A percentile compares a stretch with the other conserved stretches of the same genome.
These are phyloP conservation scores for Tricholauxania praeusta DNA, from an alignment of 2,888 invertebrate species.

Conservation along the genomic window DNA sequence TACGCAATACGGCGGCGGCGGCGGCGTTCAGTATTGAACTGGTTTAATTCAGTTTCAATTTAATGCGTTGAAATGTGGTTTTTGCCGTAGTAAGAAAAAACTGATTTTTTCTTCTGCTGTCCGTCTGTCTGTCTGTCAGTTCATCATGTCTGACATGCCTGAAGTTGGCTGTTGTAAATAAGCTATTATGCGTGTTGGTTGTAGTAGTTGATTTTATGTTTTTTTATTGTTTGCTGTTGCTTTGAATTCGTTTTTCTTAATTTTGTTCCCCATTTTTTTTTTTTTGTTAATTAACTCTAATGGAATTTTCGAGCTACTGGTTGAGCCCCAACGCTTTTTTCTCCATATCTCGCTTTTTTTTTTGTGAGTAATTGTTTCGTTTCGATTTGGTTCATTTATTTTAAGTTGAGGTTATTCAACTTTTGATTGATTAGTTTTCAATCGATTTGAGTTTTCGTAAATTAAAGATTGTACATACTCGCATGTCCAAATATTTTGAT, in stretches of 20 bases:
- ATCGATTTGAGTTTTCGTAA: not conserved
- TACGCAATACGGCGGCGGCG: not conserved
- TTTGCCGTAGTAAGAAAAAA: not conserved
- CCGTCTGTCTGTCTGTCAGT: conserved; percentile 8
- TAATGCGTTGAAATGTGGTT: conserved; percentile 29
- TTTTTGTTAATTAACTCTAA: conserved; percentile 62
- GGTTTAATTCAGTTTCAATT: conserved; percentile 43
- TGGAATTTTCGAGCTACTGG: conserved; percentile 59
- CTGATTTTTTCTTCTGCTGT: not conserved
- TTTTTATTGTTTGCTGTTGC: conserved; percentile 11
- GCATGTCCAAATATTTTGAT: conserved; percentile 23
- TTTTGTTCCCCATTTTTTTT: conserved; percentile 15
- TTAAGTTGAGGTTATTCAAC: conserved; percentile 35
- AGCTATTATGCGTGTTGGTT: conserved; percentile 58
- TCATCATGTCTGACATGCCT: conserved; percentile 27
- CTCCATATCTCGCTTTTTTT: not conserved
- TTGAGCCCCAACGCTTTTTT: conserved; percentile 44
- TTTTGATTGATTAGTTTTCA: conserved; percentile 26
- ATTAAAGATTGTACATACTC: not conserved
- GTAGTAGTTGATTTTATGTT: not conserved
- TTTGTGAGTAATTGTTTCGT: conserved; percentile 15
- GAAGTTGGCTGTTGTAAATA: conserved; percentile 52
- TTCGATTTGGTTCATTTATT: not conserved
- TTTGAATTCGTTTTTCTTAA: conserved; percentile 36
- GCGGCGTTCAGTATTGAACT: conserved; percentile 34